phyloP scores from a whole-genome alignment of 2,797 vertebrate species.

The Gallinago nigripennis region DNA sequence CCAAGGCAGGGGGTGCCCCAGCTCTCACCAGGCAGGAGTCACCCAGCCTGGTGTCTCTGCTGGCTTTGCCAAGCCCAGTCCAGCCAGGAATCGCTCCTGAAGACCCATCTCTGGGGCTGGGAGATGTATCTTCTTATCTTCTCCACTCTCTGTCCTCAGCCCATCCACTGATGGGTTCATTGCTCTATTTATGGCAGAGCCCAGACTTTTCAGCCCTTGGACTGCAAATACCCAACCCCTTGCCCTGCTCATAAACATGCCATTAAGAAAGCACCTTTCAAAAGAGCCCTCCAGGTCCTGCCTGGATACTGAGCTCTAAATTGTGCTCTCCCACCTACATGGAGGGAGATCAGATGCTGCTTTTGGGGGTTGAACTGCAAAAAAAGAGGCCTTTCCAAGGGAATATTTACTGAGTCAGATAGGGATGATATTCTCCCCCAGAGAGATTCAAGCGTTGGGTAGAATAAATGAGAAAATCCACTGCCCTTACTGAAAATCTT shows the following conservation, averaged over 20 bases:
- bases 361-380: background rate
- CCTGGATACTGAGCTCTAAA: background rate
- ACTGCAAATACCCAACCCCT: background rate
- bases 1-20: background rate
- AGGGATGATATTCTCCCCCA: background rate
- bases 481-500: background rate
- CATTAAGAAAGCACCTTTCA: background rate
- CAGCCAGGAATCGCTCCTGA: background rate
- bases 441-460: background rate
- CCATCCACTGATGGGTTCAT: rapidly evolving
- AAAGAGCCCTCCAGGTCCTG: background rate
- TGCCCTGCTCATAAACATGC: rapidly evolving
- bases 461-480: background rate
- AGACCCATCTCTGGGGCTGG: background rate
- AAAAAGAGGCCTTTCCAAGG: background rate
- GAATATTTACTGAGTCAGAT: background rate
- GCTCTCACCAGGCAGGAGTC: background rate
- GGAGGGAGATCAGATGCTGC: background rate
- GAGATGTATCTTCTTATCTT: background rate
- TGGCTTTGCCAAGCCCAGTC: background rate
- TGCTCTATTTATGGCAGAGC: background rate
- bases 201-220: rapidly evolving
- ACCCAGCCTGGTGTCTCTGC: background rate
- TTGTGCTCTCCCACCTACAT: background rate
- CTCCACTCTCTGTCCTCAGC: background rate